Conservation (phyloP, 1,140 invertebrate genomes). For the Micrasema minimum region DNA sequence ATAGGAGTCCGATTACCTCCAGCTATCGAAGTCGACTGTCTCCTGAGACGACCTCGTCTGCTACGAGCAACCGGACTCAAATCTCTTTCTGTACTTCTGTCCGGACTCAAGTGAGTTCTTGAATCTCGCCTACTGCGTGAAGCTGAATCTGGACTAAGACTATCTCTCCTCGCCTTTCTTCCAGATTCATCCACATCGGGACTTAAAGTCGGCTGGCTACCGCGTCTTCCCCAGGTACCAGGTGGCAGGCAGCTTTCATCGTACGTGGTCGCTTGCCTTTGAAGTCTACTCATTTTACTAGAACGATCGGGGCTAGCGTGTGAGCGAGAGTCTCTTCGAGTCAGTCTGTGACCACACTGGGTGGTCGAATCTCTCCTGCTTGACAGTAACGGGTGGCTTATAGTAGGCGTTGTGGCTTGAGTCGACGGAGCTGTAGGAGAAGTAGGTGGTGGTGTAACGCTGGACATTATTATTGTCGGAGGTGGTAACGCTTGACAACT, state of each 20-base stretch:
- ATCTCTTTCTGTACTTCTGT: slow-evolving; percentile 77
- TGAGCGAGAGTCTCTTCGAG: slow-evolving; percentile 74
- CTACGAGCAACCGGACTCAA: slow-evolving; percentile 75
- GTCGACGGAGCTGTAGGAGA: slow-evolving; percentile 72
- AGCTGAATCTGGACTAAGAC: slow-evolving; percentile 88
- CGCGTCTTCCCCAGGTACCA: slow-evolving; percentile 74
- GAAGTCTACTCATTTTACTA: slow-evolving; percentile 77
- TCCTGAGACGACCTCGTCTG: slow-evolving; percentile 73
- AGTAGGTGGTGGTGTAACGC: slow-evolving; percentile 81
- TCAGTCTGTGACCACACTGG: slow-evolving; percentile 74
- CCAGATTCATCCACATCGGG: slow-evolving; percentile 75
- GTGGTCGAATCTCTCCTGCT: slow-evolving; percentile 85
- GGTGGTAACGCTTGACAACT: slow-evolving; percentile 74
- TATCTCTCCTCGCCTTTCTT: slow-evolving; percentile 82
- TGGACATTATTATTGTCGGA: slow-evolving; percentile 83
- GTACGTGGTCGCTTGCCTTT: slow-evolving; percentile 87
- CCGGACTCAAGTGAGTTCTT: slow-evolving; percentile 81
- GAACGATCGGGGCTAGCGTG: slow-evolving; percentile 75
- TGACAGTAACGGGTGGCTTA: slow-evolving; percentile 69
- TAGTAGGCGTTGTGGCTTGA: slow-evolving; percentile 66
- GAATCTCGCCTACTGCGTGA: slow-evolving; percentile 72
- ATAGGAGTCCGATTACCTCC: slow-evolving; percentile 63
- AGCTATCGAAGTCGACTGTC: slow-evolving; percentile 83
- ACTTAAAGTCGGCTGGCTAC: slow-evolving; percentile 80
- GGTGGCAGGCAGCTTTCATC: slow-evolving; percentile 83